Evolutionary conservation across 35 echinoderm and acorn worm species (phyloP).

Genomic region (Hemicentrotus pulcherrimus): DNA sequence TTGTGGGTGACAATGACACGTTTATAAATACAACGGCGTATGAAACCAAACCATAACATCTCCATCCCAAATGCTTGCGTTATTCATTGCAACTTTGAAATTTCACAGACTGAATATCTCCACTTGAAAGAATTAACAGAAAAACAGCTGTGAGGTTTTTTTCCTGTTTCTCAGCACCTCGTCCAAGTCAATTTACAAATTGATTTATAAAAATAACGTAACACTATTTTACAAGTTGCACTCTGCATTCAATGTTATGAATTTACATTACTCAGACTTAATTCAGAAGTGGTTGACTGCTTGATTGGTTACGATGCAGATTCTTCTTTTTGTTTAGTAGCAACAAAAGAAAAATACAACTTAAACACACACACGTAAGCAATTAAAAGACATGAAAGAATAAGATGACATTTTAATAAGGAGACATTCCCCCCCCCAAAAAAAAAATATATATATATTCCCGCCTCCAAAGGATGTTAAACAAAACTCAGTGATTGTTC

Average conservation of each 20-base stretch:
- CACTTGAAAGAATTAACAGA: not conserved
- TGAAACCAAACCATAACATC: not conserved
- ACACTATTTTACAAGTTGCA: slow-evolving; percentile 12
- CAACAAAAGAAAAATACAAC: not conserved
- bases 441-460: not conserved
- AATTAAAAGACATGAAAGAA: not conserved
- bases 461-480: not conserved
- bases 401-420: not conserved
- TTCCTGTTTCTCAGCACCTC: slow-evolving; percentile 1
- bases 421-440: not conserved
- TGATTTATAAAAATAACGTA: slow-evolving; percentile 8
- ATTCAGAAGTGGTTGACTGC: not conserved
- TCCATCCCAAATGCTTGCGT: not conserved
- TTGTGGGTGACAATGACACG: slow-evolving; percentile 28
- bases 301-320: not conserved
- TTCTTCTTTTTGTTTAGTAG: not conserved
- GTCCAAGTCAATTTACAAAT: slow-evolving; percentile 5
- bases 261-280: not conserved
- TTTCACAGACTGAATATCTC: not conserved
- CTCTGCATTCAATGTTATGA: not conserved
- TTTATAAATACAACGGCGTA: slow-evolving; percentile 34
- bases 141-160: not conserved
- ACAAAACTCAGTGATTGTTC: not conserved
- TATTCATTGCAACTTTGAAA: not conserved
- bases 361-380: slow-evolving; percentile 2